Base-by-base conservation (phyloP, 2,797 vertebrate genomes). In the Lophura swinhoii region DNA sequence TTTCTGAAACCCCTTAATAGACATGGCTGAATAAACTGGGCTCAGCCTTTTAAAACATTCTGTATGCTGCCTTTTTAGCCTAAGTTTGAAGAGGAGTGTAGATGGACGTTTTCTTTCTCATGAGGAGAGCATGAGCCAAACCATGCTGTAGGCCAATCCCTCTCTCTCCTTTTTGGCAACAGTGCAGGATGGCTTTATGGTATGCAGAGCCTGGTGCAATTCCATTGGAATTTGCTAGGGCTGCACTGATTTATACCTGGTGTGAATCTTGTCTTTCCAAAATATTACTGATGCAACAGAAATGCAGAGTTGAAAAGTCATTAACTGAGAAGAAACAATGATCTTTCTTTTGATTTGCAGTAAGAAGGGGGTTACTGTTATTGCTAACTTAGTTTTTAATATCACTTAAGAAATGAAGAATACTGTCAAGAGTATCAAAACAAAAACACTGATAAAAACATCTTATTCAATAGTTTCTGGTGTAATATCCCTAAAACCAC, bases 191-290 rank as follows among this genome's bases (percentile, higher is more conserved):
- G 82, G 81, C 56, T 90, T 90, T 90, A 76, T 3, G 8, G 49
- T 79, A 59, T 87, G 77, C 63, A 55, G 71, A 93, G 81, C 64
- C 92, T 55, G 33, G 83, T 94, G 85, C 44, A 66, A 51, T 89
- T 93, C 92, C 83, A 58, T 22, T 88, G 91, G 91, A 94, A 94
- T 90, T 91, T n/a, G 28, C 74, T 93, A 9, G 68, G 87, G 22
- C 76, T 91, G 80, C 85, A 77, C 68, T 88, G 87, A 88, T 95
- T 92, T 95, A 75, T 93, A 95, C 83, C 91, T 92, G 87, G 85
- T 92, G 80, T 56, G 71, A 93, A 55, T 82, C 41, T 88, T 5
- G 0, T 89, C 31, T 86, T 82, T 90, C 80, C 80, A 91, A 68
- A 86, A 29, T 76, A 56, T 70, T 93, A 91, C 59, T 84, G 70